These are phyloP conservation scores for Microtus richardsoni DNA, from an alignment of 2,113 vertebrate genomes.

Conservation along the genomic window DNA sequence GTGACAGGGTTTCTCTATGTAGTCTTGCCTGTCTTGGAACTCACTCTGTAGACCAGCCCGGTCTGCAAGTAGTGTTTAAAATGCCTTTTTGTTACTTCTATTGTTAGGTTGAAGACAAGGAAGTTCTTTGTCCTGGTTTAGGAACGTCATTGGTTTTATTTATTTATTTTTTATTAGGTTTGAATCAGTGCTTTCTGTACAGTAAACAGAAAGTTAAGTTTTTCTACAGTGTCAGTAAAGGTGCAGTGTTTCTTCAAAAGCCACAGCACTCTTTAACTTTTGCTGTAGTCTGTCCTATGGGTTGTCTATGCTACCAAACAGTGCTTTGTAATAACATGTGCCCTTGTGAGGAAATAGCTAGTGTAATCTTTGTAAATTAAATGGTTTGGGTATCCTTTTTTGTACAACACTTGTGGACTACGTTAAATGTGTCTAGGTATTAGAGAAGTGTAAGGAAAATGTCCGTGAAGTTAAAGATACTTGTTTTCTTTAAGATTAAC, in stretches of 20 bases:
- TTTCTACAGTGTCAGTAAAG: slow-evolving; percentile 53
- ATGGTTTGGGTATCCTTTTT: not conserved
- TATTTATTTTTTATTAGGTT: not conserved
- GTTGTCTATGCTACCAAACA: slow-evolving; percentile 18
- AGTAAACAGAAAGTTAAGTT: slow-evolving; percentile 8
- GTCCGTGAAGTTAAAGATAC: slow-evolving; percentile 52
- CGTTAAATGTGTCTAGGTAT: not conserved
- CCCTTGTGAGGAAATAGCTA: slow-evolving; percentile 47
- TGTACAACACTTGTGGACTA: not conserved
- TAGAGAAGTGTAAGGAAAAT: slow-evolving; percentile 40
- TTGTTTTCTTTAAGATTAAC: slow-evolving; percentile 6
- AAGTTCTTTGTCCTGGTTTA: not conserved
- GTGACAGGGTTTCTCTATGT: no score
- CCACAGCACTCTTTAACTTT: slow-evolving; percentile 78
- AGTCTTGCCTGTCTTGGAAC: no score
- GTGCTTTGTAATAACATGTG: slow-evolving; percentile 36
- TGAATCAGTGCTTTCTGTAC: slow-evolving; percentile 1
- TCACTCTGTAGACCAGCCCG: not conserved
- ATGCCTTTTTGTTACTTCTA: not conserved
- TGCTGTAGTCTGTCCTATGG: slow-evolving; percentile 65
- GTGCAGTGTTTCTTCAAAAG: slow-evolving; percentile 77
- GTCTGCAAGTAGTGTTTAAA: not conserved
- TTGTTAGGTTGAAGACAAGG: not conserved
- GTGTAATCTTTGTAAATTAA: slow-evolving; percentile 45
- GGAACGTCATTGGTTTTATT: slow-evolving; percentile 32